A percentile compares a stretch with the other conserved stretches of the same genome.
phyloP scores from a whole-genome alignment of 2,888 invertebrate species.

The Syritta pipiens region DNA sequence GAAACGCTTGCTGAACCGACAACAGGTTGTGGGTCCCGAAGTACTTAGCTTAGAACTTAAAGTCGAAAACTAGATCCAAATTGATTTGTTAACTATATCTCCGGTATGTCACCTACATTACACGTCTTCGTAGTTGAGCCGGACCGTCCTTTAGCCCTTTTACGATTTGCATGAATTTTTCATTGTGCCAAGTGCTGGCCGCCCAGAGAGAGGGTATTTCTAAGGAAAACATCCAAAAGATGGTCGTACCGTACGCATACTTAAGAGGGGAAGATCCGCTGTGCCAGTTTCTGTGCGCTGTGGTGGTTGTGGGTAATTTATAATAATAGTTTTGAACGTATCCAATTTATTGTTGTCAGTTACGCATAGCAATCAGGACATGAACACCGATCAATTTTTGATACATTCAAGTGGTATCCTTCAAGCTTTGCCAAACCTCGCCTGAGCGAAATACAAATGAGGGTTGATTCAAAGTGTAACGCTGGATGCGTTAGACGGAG shows the following conservation, averaged over 20 bases:
- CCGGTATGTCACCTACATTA: slow-evolving; percentile 49
- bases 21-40: slow-evolving; percentile 55
- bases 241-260: slow-evolving; percentile 46
- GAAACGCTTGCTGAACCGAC: slow-evolving; percentile 21
- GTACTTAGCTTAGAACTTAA: slow-evolving; percentile 32
- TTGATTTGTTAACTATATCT: slow-evolving; percentile 65
- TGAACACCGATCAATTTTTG: slow-evolving; percentile 68
- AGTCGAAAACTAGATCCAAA: slow-evolving; percentile 59
- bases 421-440: slow-evolving; percentile 52
- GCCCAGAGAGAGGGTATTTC: background rate
- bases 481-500: slow-evolving; percentile 19
- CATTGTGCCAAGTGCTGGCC: slow-evolving; percentile 32
- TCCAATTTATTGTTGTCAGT: slow-evolving; percentile 65
- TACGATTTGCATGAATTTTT: slow-evolving; percentile 68
- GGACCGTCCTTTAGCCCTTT: slow-evolving; percentile 53
- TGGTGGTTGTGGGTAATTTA: slow-evolving; percentile 62
- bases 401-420: slow-evolving; percentile 68
- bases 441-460: slow-evolving; percentile 69
- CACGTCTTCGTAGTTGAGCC: slow-evolving; percentile 37
- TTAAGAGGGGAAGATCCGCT: too few relatives aligned
- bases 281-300: too few relatives aligned
- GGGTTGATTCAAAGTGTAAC: slow-evolving; percentile 16
- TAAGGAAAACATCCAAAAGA: slow-evolving; percentile 25
- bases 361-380: slow-evolving; percentile 69
- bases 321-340: slow-evolving; percentile 66